Evolutionary conservation across 2,888 invertebrate species (phyloP).

Genomic region (Metopia argyrocephala): DNA sequence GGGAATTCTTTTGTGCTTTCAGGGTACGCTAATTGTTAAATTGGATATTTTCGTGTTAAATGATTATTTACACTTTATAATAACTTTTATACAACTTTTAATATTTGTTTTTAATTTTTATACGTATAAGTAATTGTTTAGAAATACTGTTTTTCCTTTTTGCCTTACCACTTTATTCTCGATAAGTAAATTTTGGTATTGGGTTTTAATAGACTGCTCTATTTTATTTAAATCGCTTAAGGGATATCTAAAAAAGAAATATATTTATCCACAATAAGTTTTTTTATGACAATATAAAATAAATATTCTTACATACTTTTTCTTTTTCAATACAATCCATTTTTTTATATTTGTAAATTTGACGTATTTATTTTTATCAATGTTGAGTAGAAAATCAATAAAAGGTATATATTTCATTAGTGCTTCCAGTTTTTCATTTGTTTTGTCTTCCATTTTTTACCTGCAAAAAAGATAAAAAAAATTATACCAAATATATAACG

Average conservation of each 20-base stretch:
- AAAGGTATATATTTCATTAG: slow-evolving; percentile 64
- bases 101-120: not conserved
- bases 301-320: slow-evolving; percentile 47
- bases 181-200: slow-evolving; percentile 63
- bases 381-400: slow-evolving; percentile 59
- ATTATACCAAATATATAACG: not conserved
- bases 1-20: too few species aligned
- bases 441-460: slow-evolving; percentile 41
- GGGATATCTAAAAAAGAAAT: slow-evolving; percentile 53
- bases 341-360: slow-evolving; percentile 60
- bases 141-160: not conserved
- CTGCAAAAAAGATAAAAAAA: slow-evolving; percentile 21
- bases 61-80: too few species aligned
- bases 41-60: too few species aligned
- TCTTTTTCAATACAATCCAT: slow-evolving; percentile 62
- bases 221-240: slow-evolving; percentile 59
- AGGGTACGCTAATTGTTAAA: too few species aligned
- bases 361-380: slow-evolving; percentile 54
- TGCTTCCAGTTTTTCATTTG: slow-evolving; percentile 42
- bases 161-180: slow-evolving; percentile 63
- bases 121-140: not conserved
- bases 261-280: too few species aligned
- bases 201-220: slow-evolving; percentile 61
- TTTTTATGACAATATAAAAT: not conserved
- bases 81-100: too few species aligned